Evolutionary conservation across 2,888 invertebrate genomes (phyloP).

Genomic region (Steromphala cineraria): DNA sequence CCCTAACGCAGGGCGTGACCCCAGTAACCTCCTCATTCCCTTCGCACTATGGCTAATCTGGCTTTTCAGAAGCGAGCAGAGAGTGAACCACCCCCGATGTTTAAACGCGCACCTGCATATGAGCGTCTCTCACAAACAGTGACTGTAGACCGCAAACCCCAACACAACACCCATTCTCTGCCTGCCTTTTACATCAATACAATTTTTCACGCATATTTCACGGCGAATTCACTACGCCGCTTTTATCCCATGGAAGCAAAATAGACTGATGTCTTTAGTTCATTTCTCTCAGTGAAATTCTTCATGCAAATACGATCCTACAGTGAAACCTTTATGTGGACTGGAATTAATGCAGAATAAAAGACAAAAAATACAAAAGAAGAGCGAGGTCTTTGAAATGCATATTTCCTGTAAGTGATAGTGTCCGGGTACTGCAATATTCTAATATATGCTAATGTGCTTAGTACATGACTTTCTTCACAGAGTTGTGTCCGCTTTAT

Average conservation of each 20-base stretch:
- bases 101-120: background rate
- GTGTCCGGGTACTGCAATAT: background rate
- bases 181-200: background rate
- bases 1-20: background rate
- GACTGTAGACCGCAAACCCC: slow-evolving; percentile 11
- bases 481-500: background rate
- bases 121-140: background rate
- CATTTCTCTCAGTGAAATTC: slow-evolving; percentile 16
- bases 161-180: background rate
- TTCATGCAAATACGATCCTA: slow-evolving; percentile 5
- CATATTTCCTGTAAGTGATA: background rate
- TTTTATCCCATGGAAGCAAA: slow-evolving; percentile 2
- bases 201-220: slow-evolving; percentile 15
- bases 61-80: background rate
- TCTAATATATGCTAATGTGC: background rate
- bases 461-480: too few relatives aligned
- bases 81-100: background rate
- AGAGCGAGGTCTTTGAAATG: background rate
- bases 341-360: slow-evolving; percentile 8
- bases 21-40: background rate
- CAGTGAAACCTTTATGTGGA: background rate
- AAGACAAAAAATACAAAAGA: background rate
- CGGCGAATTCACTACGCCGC: background rate
- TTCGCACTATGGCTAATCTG: background rate
- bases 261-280: slow-evolving; percentile 14